phyloP scores from a whole-genome alignment of 2,113 vertebrate genomes.

The Ahaetulla prasina region DNA sequence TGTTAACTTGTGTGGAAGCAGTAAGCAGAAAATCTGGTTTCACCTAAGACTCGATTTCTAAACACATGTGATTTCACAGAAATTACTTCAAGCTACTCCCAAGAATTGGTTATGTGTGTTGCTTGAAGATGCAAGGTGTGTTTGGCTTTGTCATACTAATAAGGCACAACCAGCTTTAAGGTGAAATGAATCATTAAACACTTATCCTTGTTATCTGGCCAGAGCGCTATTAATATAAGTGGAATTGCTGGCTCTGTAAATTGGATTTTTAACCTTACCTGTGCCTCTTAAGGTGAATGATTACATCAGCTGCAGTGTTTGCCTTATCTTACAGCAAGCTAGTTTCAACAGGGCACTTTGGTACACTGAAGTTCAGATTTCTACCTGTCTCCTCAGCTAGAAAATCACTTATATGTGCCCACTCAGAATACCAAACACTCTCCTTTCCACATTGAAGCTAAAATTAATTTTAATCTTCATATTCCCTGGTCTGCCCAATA shows the following conservation, averaged over 20 bases:
- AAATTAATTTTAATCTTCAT: not conserved
- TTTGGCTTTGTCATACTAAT: not conserved
- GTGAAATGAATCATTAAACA: constrained; percentile 12
- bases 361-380: not conserved
- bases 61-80: not conserved
- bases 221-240: not conserved
- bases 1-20: not conserved
- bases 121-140: not conserved
- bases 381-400: not conserved
- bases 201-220: not conserved
- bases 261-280: constrained; percentile 32
- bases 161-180: not conserved
- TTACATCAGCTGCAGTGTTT: not conserved
- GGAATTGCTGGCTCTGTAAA: constrained; percentile 17
- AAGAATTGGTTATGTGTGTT: not conserved
- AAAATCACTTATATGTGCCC: not conserved
- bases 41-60: not conserved
- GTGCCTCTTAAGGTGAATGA: constrained; percentile 1
- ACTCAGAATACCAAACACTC: not conserved
- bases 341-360: not conserved
- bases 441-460: not conserved
- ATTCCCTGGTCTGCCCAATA: not conserved
- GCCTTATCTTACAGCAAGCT: not conserved
- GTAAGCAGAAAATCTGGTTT: not conserved
- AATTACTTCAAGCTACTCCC: not conserved